These are phyloP conservation scores for Empidonax traillii DNA, from an alignment of 2,113 vertebrate genomes.

Conservation along the genomic window DNA sequence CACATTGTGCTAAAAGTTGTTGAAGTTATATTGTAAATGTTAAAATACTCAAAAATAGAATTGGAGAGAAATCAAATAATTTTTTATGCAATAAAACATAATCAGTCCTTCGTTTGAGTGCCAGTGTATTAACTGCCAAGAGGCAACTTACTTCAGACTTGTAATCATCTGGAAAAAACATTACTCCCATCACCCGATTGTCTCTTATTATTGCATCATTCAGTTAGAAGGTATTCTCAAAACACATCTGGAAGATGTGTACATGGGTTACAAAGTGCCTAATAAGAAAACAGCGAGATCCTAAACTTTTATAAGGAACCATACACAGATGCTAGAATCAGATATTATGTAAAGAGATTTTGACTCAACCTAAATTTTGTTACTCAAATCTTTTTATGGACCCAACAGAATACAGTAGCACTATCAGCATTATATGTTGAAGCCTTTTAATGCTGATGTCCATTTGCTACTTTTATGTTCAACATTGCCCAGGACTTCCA, in stretches of 20 bases:
- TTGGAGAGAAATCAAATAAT: neutral
- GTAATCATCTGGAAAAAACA: neutral
- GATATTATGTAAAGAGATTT: neutral
- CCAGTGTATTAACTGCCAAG: neutral
- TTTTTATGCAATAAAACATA: neutral
- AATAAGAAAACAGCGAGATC: neutral
- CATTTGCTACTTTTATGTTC: neutral
- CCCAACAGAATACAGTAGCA: neutral
- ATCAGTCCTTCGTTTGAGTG: neutral
- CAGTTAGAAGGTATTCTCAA: neutral
- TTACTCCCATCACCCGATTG: neutral
- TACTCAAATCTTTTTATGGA: neutral
- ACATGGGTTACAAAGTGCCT: neutral
- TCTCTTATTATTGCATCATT: neutral
- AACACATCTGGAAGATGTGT: neutral
- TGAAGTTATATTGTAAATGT: neutral
- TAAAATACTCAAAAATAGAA: neutral
- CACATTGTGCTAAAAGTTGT: neutral
- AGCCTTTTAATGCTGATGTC: neutral
- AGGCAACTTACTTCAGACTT: neutral
- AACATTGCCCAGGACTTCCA: neutral
- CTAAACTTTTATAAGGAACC: neutral
- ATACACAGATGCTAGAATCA: neutral
- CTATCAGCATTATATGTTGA: neutral
- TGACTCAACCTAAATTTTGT: neutral